Conservation (phyloP, 2,888 invertebrate genomes). For the Hesperia comma region DNA sequence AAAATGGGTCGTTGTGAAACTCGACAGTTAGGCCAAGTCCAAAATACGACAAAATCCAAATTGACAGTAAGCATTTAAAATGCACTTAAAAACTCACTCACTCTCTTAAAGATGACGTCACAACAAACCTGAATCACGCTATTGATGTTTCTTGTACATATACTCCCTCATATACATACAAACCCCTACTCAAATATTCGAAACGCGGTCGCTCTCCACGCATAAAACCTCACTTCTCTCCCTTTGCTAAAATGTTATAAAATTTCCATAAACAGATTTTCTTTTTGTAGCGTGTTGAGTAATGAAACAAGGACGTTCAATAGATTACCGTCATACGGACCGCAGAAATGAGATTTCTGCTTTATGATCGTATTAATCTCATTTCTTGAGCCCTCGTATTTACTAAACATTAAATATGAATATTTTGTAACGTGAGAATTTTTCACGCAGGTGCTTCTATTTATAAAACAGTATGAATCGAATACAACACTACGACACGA, state of each 20-base stretch:
- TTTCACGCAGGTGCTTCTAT: too few species aligned
- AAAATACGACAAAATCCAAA: not conserved
- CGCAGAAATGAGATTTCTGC: not conserved
- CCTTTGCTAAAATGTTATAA: too few species aligned
- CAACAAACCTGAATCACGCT: too few species aligned
- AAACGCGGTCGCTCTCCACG: too few species aligned
- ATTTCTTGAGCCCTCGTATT: not conserved
- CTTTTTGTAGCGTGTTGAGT: not conserved
- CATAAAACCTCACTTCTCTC: too few species aligned
- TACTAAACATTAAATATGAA: not conserved
- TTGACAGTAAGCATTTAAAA: not conserved
- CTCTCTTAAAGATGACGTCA: too few species aligned
- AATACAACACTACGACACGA: too few species aligned
- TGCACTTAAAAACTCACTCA: not conserved
- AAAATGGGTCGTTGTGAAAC: too few species aligned
- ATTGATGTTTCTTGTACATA: not conserved
- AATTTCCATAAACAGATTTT: not conserved
- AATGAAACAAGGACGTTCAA: not conserved
- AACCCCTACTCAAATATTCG: too few species aligned
- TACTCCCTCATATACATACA: too few species aligned
- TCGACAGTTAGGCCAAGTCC: not conserved
- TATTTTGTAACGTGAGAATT: too few species aligned
- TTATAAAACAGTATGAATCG: too few species aligned
- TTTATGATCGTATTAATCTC: conserved; percentile 2
- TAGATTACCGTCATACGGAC: not conserved